Base-by-base conservation (phyloP, 2,113 vertebrate genomes). In the Helogale parvula region DNA sequence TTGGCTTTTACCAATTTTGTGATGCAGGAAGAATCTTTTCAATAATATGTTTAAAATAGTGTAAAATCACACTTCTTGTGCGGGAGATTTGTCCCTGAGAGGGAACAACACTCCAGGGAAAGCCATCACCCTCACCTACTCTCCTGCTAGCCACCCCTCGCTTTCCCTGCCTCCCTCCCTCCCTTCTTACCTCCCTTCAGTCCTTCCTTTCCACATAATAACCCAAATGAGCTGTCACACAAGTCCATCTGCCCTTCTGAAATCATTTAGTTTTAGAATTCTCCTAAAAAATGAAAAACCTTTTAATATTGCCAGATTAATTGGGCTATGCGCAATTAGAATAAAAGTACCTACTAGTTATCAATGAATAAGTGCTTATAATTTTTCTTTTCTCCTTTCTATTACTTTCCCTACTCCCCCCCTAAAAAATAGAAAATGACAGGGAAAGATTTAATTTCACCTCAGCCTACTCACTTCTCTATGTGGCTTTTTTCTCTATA, bases 401-500 rank as follows among this genome's bases (percentile, higher is more conserved):
- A 90, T 27, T 47, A 94, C 29, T 92, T 97, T 90, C 21, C 38
- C 41, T 80, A 52, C 50, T 50, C 47, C 50, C 50, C 17, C 35
- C 27, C 31, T 50, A 77, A 88, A 81, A 54, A 65, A 82, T 35
- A 72, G 6, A 96, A 92, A 98, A 52, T 21, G 4, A 86, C 38
- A 97, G 27, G 27, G 7, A 21, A 96, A 88, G 93, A 93, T 93
- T 93, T 95, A 93, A 86, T 88, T 96, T 90, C 66, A 83, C 11
- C 8, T n/a, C 50, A 88, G 29, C 31, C 52, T 97, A 83, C 19
- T 96, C 27, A 68, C 63, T 96, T 98, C 13, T 96, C 65, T 93
- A 8, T 89, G 86, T 63, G 83, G 93, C 81, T 50, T 93, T 85
- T 85, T 74, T 83, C 52, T 35, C n/a, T 38, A 57, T 93, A 96